These are phyloP conservation scores for Colinus virginianus DNA, from an alignment of 2,113 vertebrate species.

Conservation along the genomic window DNA sequence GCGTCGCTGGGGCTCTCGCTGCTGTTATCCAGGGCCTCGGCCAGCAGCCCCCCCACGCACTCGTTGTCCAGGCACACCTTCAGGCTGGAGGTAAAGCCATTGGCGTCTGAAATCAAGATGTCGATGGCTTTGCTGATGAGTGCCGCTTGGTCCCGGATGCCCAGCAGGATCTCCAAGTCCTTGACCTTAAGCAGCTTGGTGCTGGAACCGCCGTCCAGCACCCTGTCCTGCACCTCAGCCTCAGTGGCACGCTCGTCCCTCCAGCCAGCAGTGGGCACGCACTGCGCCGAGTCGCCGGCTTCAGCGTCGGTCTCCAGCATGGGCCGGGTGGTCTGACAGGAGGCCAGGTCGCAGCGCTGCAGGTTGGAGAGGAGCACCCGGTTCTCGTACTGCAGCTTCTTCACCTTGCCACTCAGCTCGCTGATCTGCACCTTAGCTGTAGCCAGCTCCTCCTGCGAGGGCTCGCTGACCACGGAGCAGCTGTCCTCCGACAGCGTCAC, in stretches of 20 bases:
- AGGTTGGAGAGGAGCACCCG: slow-evolving; percentile 95
- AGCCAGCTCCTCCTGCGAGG: slow-evolving; percentile 90
- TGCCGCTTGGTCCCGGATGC: slow-evolving; percentile 89
- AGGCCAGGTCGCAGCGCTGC: slow-evolving; percentile 94
- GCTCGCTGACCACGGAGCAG: slow-evolving; percentile 87
- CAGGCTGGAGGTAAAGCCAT: slow-evolving; percentile 85
- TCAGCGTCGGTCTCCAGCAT: slow-evolving; percentile 92
- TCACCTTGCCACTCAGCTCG: slow-evolving; percentile 94
- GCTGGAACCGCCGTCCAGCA: not conserved
- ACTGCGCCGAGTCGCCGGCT: slow-evolving; percentile 92
- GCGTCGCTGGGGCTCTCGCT: slow-evolving; percentile 78
- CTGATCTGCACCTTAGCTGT: slow-evolving; percentile 91
- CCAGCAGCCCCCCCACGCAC: slow-evolving; percentile 77
- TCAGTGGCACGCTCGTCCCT: slow-evolving; percentile 80
- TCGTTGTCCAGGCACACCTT: slow-evolving; percentile 86
- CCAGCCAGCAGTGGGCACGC: slow-evolving; percentile 82
- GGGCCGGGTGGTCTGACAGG: slow-evolving; percentile 85
- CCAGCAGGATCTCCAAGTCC: slow-evolving; percentile 86
- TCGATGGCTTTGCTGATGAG: slow-evolving; percentile 93
- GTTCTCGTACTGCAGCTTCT: slow-evolving; percentile 99
- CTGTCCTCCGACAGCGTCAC: slow-evolving; percentile 84
- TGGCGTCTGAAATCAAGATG: slow-evolving; percentile 88
- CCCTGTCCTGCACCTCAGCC: slow-evolving; percentile 72
- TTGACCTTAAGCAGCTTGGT: slow-evolving; percentile 80
- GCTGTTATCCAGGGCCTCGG: slow-evolving; percentile 80